phyloP scores from a whole-genome alignment of 2,888 invertebrate genomes.

The Trichopoda pennipes region DNA sequence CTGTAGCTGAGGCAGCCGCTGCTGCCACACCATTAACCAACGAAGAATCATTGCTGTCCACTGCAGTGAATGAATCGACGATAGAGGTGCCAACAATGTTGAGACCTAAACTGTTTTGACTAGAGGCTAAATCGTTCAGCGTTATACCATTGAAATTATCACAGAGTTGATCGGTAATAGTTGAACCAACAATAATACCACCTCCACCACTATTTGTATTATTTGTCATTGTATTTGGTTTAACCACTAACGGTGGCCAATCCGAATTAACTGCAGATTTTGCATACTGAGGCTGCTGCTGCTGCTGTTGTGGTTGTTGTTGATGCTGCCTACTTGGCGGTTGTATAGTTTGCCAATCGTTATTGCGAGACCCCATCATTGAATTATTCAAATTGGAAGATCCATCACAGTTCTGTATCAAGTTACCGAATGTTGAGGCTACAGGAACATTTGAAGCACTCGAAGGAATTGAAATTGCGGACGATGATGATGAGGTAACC shows the following conservation, averaged over 20 bases:
- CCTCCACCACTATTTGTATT: conserved; percentile 56
- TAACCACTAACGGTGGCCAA: conserved; percentile 71
- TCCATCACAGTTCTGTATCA: conserved; percentile 65
- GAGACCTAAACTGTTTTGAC: conserved; percentile 80
- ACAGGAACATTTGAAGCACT: conserved; percentile 70
- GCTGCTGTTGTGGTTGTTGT: conserved; percentile 22
- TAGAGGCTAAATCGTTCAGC: conserved; percentile 80
- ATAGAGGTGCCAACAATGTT: conserved; percentile 70
- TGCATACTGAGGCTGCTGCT: conserved; percentile 52
- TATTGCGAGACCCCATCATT: conserved; percentile 71
- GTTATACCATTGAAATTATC: conserved; percentile 81
- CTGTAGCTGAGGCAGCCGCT: conserved; percentile 72
- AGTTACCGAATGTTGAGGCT: conserved; percentile 75
- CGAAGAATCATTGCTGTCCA: conserved; percentile 51
- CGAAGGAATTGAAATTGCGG: conserved; percentile 70
- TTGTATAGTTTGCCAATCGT: conserved; percentile 81
- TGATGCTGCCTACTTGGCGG: conserved; percentile 76
- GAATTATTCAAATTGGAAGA: conserved; percentile 56
- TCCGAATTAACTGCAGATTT: conserved; percentile 69
- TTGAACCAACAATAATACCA: conserved; percentile 69
- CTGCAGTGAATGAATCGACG: conserved; percentile 61
- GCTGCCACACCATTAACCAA: conserved; percentile 78
- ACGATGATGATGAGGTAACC: conserved; percentile 63
- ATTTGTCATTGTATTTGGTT: conserved; percentile 58
- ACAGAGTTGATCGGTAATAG: conserved; percentile 79